These are phyloP conservation scores for Catocala nupta DNA, from an alignment of 2,888 invertebrate species.

Conservation along the genomic window DNA sequence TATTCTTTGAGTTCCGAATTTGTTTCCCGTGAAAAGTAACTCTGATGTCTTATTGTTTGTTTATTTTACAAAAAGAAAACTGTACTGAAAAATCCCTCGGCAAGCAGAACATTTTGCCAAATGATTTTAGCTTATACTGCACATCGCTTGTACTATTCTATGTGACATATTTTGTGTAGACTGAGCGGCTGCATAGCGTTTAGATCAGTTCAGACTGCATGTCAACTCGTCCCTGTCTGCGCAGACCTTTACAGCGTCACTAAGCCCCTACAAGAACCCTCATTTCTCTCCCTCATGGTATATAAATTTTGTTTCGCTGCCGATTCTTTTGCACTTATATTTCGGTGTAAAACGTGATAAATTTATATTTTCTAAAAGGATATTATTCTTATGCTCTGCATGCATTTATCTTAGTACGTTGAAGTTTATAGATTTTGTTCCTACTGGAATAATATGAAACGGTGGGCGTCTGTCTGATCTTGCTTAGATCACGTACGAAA, in stretches of 20 bases:
- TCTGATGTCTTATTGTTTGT: no score
- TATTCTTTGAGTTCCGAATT: no score
- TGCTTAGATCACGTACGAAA: conserved; percentile 3
- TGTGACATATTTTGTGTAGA: no score
- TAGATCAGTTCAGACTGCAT: no score
- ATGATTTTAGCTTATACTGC: no score
- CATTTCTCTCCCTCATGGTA: conserved; percentile 29
- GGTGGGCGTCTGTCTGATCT: conserved; percentile 8
- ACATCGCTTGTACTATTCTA: no score
- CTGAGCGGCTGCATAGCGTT: no score
- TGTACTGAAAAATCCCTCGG: no score
- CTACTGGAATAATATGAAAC: conserved; percentile 6
- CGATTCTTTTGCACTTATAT: conserved; percentile 12
- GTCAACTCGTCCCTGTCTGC: background rate
- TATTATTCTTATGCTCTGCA: conserved; percentile 14
- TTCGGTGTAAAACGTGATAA: conserved; percentile 14
- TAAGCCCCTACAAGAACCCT: conserved; percentile 14
- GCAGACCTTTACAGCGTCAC: conserved; percentile 5
- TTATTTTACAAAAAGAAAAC: no score
- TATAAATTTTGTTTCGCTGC: conserved; percentile 16
- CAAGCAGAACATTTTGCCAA: no score
- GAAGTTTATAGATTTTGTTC: conserved; percentile 9
- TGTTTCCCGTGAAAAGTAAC: no score
- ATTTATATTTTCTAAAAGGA: conserved; percentile 8
- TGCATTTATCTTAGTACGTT: conserved; percentile 16